These are phyloP conservation scores for Podiceps cristatus DNA, from an alignment of 2,113 vertebrate genomes.

Conservation along the genomic window DNA sequence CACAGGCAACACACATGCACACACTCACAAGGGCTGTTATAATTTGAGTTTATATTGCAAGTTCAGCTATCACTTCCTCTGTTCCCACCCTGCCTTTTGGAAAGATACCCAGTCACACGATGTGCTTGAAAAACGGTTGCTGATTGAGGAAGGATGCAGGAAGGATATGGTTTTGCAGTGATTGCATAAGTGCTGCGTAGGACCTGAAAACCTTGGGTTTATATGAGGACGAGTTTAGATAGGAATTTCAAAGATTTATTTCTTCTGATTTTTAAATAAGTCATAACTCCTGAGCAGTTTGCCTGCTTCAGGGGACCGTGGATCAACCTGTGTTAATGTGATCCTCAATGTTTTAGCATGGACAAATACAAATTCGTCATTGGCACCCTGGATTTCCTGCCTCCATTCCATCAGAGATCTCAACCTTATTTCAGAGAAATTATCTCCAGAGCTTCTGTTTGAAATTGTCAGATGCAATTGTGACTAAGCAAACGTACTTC, in stretches of 20 bases:
- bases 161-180: constrained; percentile 59
- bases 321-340: background rate
- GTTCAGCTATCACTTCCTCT: constrained; percentile 56
- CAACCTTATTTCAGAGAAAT: background rate
- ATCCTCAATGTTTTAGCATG: background rate
- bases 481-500: background rate
- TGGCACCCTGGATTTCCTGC: background rate
- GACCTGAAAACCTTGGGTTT: background rate
- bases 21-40: constrained; percentile 9
- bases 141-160: constrained; percentile 67
- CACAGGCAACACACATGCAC: background rate
- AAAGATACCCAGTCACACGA: constrained; percentile 31
- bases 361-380: background rate
- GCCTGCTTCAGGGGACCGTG: background rate
- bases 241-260: constrained; percentile 13
- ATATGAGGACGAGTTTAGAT: constrained; percentile 2
- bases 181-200: background rate
- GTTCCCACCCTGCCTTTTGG: constrained; percentile 65
- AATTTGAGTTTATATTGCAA: background rate
- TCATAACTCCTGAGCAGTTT: background rate
- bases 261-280: background rate
- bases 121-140: constrained; percentile 14
- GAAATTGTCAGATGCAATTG: background rate
- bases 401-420: background rate
- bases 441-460: background rate